Evolutionary conservation across 2,797 vertebrate species (phyloP), one percentile per base, ranked within the genome.

Genomic region (Coendou prehensilis): DNA sequence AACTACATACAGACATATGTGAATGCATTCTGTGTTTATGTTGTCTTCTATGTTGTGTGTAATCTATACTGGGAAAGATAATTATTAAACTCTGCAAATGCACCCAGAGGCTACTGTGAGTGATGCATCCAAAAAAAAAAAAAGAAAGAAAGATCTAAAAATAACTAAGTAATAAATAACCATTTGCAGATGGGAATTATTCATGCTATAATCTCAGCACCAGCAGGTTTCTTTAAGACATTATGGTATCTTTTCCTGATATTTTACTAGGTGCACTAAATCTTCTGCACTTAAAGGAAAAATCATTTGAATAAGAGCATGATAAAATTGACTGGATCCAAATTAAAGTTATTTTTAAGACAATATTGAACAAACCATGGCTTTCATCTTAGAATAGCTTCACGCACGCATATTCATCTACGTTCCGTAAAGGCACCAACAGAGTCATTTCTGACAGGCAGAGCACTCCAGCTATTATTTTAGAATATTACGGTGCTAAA

Each of bases 111-210:
- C 97, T 96, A 97, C 97, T 93, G 94, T 97, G 96, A 97, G 89
- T 5, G 89, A 93, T 84, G 92, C 90, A 91, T 94, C 84, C 56
- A 93, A 92, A 96, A 57, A 57, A 57, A 96, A 89, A 87, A 92
- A 93, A 96, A 76, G n/a, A n/a, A n/a, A n/a, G n/a, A 76, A 64
- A 33, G 8, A 37, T 93, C 97, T 96, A 97, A 98, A 98, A 98
- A 98, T 98, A 98, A 56, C 93, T 45, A 93, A 63, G 97, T 78
- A 97, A 98, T 97, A 97, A 98, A 98, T 98, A 98, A 97, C 94
- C 90, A 82, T 95, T 97, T 96, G 96, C 97, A 98, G 95, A 97
- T 96, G 96, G 96, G 87, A 96, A 95, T 92, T 97, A 92, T 96
- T 97, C 76, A 6, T 76, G 88, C 86, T 79, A 86, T 93, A 96